Evolutionary conservation across 2,888 invertebrate species (phyloP), one percentile per base, ranked within the genome.

Genomic region (Drosophila pseudotalamancana): DNA sequence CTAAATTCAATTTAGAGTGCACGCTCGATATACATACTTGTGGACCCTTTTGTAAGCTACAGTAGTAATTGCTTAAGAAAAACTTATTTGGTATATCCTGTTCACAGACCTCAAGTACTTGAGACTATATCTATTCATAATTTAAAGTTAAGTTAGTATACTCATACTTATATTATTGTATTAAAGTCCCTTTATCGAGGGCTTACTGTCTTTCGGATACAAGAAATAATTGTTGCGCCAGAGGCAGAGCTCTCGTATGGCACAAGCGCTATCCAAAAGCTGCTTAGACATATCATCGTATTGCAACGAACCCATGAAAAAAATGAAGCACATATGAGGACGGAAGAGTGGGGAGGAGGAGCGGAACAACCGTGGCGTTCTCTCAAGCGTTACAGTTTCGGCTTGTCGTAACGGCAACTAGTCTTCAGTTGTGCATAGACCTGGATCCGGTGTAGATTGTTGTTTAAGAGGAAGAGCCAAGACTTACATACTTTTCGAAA

Each of bases 321-420:
- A n/a, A 2, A 9, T n/a, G n/a, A n/a, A n/a, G n/a, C 40, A 59
- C 32, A 32, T 42, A 57, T 42, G 50, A 37, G 37, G 19, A 12
- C 9, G 19, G 27, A 50, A 54, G n/a, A 6, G 32, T 39, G 34
- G 9, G 35, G 16, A 6, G 12, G 3, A 5, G 14, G 19, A 23
- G n/a, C n/a, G 2, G 9, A 46, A 51, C 67, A 72, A 71, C 70
- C 61, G 65, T 78, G 69, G 68, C 70, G 87, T 48, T 71, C 79
- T 72, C 76, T 87, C 64, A 88, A 83, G 80, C 89, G 89, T 88
- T 77, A 82, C 90, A 59, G 68, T 78, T 80, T 77, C 66, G 66
- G 73, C 49, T 76, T 66, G 68, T 87, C 66, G 74, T 77, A 87
- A 81, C 81, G 80, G 77, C 79, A 82, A 85, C 55, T 69, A 46